phyloP scores from a whole-genome alignment of 2,797 vertebrate species.

The Aplochiton taeniatus region DNA sequence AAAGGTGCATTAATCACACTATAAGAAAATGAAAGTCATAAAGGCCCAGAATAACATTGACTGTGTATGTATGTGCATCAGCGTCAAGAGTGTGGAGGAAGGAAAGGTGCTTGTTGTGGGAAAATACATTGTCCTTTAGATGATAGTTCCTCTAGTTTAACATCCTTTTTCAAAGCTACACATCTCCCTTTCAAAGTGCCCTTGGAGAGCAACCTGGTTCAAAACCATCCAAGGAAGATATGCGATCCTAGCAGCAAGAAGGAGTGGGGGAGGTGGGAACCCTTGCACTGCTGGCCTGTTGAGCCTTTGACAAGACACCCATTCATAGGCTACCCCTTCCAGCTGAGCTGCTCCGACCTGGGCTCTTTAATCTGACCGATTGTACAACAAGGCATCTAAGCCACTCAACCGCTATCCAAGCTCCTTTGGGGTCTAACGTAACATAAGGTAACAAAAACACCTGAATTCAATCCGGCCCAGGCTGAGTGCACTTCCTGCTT shows the following conservation, averaged over 20 bases:
- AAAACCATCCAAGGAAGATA: constrained; percentile 42
- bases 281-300: constrained; percentile 63
- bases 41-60: not conserved
- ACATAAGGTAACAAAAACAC: constrained; percentile 67
- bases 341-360: constrained; percentile 68
- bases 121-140: constrained; percentile 18
- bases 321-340: constrained; percentile 62
- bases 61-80: not conserved
- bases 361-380: constrained; percentile 67
- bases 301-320: constrained; percentile 70
- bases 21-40: constrained; percentile 3
- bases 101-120: constrained; percentile 19
- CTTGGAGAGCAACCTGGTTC: constrained; percentile 27
- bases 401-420: constrained; percentile 62
- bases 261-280: constrained; percentile 27
- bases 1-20: too few relatives aligned
- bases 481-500: constrained; percentile 68
- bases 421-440: constrained; percentile 50
- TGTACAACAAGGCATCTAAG: constrained; percentile 67
- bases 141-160: constrained; percentile 21
- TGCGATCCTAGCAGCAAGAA: constrained; percentile 50
- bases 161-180: constrained; percentile 31
- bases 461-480: constrained; percentile 65
- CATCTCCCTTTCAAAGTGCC: constrained; percentile 26
- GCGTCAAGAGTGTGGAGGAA: constrained; percentile 3